Evolutionary conservation across 2,888 invertebrate genomes (phyloP).

Genomic region (Agrilus cyanescens): DNA sequence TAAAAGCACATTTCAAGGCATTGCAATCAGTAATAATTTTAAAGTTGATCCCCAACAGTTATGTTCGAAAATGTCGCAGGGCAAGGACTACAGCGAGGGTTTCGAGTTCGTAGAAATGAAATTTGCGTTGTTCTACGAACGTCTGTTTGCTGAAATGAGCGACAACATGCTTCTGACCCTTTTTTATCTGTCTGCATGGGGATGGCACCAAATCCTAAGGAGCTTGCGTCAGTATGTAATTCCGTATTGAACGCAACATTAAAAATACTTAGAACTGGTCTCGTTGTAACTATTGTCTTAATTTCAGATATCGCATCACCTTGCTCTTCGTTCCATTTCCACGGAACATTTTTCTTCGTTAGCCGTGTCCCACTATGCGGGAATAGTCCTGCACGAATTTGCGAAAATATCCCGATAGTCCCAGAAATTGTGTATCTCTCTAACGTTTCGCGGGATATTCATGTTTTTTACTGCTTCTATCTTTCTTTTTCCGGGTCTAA

Average conservation of each 20-base stretch:
- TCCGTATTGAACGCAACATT: conserved; percentile 6
- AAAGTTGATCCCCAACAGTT: conserved; percentile 7
- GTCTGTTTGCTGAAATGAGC: conserved; percentile 14
- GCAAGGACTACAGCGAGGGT: conserved; percentile 3
- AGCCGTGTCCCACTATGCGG: conserved; percentile 7
- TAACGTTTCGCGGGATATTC: conserved; percentile 9
- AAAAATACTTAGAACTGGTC: conserved; percentile 10
- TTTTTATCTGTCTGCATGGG: too few species aligned
- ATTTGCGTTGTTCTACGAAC: conserved; percentile 6
- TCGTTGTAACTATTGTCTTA: conserved; percentile 4
- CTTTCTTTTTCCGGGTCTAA: conserved; percentile 14
- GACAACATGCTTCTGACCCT: conserved; percentile 4
- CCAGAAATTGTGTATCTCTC: conserved; percentile 15
- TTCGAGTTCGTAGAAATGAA: conserved; percentile 15
- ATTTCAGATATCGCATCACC: conserved; percentile 3
- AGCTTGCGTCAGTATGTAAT: conserved; percentile 11
- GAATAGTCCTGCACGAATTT: conserved; percentile 15
- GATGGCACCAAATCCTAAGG: neutral
- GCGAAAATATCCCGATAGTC: conserved; percentile 15
- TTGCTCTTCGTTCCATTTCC: conserved; percentile 7
- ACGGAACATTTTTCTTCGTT: conserved; percentile 3
- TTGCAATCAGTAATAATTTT: conserved; percentile 16
- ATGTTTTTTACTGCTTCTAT: conserved; percentile 12
- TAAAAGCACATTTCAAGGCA: conserved; percentile 10
- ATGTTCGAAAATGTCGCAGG: neutral